Percentiles rank a stretch among this genome's conserved stretches.
These are phyloP conservation scores for Sinocyclocheilus grahami DNA, from an alignment of 2,113 vertebrate species.

Conservation along the genomic window DNA sequence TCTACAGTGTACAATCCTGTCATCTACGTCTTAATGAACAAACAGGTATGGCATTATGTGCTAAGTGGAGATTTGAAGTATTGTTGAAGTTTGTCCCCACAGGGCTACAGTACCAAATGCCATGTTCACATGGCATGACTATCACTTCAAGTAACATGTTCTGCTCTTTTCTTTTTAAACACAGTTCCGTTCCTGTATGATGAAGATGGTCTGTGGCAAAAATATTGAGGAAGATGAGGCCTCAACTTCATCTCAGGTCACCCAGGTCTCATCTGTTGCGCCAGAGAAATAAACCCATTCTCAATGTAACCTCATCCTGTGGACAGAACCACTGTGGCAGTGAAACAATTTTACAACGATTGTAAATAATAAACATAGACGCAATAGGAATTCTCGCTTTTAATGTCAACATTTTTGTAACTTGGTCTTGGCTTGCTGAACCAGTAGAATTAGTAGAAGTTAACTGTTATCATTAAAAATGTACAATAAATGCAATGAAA, in stretches of 20 bases:
- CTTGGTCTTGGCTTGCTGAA: slow-evolving; percentile 2
- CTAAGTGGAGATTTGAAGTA: neutral
- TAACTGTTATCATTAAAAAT: slow-evolving; percentile 11
- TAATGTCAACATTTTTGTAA: slow-evolving; percentile 20
- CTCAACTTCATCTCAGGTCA: slow-evolving; percentile 68
- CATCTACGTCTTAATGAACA: slow-evolving; percentile 80
- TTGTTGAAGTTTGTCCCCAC: neutral
- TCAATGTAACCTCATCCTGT: neutral
- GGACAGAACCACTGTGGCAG: neutral
- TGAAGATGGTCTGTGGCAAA: slow-evolving; percentile 67
- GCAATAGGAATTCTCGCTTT: slow-evolving; percentile 25
- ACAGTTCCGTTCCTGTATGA: slow-evolving; percentile 69
- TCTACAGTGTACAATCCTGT: slow-evolving; percentile 78
- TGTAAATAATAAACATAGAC: slow-evolving; percentile 53
- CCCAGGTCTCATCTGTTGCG: slow-evolving; percentile 77
- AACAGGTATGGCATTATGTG: slow-evolving; percentile 63
- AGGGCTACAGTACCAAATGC: neutral
- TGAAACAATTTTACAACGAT: slow-evolving; percentile 5
- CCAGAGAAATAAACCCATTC: slow-evolving; percentile 53
- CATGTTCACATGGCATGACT: neutral
- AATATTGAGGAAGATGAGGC: slow-evolving; percentile 72
- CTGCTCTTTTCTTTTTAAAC: slow-evolving; percentile 13
- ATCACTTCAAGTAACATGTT: neutral
- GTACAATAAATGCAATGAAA: slow-evolving; percentile 47
- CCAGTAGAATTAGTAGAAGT: slow-evolving; percentile 45